phyloP scores from a whole-genome alignment of 2,797 vertebrate genomes.

The Myotis planiceps region DNA sequence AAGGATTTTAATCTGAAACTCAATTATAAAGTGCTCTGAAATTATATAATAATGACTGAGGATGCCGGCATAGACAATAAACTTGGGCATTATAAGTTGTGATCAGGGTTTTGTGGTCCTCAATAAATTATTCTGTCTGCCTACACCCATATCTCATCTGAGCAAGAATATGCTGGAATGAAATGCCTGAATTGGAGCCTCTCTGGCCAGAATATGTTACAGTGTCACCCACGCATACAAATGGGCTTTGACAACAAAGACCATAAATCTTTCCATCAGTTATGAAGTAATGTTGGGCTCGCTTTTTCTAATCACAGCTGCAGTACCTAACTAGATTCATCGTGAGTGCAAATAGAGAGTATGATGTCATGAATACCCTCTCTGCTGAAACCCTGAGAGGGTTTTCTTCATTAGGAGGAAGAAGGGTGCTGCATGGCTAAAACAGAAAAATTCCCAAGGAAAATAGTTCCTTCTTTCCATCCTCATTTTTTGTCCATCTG shows the following conservation, averaged over 20 bases:
- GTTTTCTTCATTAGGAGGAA: background rate
- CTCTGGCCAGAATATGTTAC: background rate
- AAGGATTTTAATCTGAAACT: conserved; percentile 63
- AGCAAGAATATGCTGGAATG: background rate
- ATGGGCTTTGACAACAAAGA: background rate
- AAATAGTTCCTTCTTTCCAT: background rate
- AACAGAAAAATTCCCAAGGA: background rate
- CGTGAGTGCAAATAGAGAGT: background rate
- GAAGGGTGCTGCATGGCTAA: background rate
- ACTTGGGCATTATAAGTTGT: background rate
- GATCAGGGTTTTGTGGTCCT: background rate
- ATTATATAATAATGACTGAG: conserved; percentile 40
- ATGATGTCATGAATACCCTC: background rate
- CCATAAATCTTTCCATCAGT: background rate
- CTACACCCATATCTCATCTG: background rate
- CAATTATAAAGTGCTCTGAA: conserved; percentile 51
- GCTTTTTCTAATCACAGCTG: background rate
- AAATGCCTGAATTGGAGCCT: background rate
- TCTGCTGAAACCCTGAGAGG: background rate
- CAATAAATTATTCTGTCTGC: conserved; percentile 34
- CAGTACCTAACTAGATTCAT: background rate
- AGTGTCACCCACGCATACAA: background rate
- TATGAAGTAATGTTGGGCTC: background rate
- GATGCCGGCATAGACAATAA: conserved; percentile 33
- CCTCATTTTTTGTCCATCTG: background rate